A percentile compares a stretch with the other conserved stretches of the same genome.
phyloP scores from a whole-genome alignment of 2,888 invertebrate species.

The Gerris lacustris region DNA sequence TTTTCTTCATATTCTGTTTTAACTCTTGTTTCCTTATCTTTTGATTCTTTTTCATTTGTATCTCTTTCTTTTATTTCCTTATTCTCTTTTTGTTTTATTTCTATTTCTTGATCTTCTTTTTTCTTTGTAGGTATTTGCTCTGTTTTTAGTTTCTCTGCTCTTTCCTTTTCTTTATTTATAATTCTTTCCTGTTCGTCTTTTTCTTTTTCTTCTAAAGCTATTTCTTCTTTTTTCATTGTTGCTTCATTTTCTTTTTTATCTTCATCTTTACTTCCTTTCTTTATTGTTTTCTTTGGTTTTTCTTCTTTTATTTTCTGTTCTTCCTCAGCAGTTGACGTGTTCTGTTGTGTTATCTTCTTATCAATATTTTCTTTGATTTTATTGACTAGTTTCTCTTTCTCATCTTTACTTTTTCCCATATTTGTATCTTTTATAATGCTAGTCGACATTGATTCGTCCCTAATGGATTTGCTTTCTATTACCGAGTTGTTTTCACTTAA shows the following conservation, averaged over 20 bases:
- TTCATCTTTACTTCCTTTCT: not conserved
- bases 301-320: conserved; percentile 2
- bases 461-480: too few species aligned
- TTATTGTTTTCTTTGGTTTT: not conserved
- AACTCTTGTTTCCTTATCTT: conserved; percentile 1
- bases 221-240: not conserved
- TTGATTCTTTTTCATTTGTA: too few species aligned
- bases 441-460: too few species aligned
- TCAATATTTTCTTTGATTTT: not conserved
- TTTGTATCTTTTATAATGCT: not conserved
- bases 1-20: conserved; percentile 5
- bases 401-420: not conserved
- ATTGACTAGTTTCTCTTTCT: not conserved
- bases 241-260: too few species aligned
- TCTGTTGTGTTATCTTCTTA: not conserved
- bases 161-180: not conserved
- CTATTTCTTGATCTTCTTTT: not conserved
- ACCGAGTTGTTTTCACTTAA: not conserved
- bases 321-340: not conserved
- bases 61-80: not conserved
- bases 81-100: not conserved
- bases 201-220: conserved; percentile 3
- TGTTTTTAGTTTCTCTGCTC: not conserved
- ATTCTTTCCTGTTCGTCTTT: not conserved
- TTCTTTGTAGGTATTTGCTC: not conserved